Evolutionary conservation across 2,113 vertebrate species (phyloP), one percentile per base, ranked within the genome.

Genomic region (Ophiodon elongatus): DNA sequence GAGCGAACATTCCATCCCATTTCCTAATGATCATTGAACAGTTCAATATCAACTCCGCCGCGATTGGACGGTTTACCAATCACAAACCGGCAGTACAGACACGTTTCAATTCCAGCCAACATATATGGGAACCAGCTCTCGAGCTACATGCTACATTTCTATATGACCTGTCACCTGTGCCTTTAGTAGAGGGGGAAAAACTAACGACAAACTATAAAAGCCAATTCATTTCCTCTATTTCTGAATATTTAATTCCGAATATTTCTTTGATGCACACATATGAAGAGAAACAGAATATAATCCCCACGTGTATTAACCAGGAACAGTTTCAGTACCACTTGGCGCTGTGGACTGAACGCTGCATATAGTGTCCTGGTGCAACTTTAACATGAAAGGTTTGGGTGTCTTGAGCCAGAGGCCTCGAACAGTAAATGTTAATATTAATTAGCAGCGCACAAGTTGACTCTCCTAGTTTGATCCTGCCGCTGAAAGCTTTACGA

Each of bases 311-410:
- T 14, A 8, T 60, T 31, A 23, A 31, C 23, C 33, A 23, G 2
- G 0, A 29, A 41, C 4, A 23, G 8, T 76, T 43, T 33, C 27
- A 45, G n/a, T 35, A 15, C 10, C 2, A 67, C 2, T 50, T 25
- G 13, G 60, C 50, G 19, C 41, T 54, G 27, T 62, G 75, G 25
- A 25, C 21, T 60, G 15, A 43, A 79, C 67, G 39, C 39, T 52
- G 52, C 60, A 33, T 15, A 35, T 15, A 23, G 50, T 23, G n/a
- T 25, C n/a, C 41, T 52, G 10, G 47, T 65, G 50, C 17, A 57
- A 33, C 4, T 47, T 50, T 39, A 69, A 82, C 37, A 56, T 83
- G n/a, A 78, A 78, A 78, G 60, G 50, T 59, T 60, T 68, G 4
- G 35, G 33, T 29, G 15, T 29, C 37, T 65, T 17, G 35, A 13